A percentile compares a stretch with the other conserved stretches of the same genome.
These are phyloP conservation scores for Arctocebus calabarensis DNA, from an alignment of 2,797 vertebrate species.

Conservation along the genomic window DNA sequence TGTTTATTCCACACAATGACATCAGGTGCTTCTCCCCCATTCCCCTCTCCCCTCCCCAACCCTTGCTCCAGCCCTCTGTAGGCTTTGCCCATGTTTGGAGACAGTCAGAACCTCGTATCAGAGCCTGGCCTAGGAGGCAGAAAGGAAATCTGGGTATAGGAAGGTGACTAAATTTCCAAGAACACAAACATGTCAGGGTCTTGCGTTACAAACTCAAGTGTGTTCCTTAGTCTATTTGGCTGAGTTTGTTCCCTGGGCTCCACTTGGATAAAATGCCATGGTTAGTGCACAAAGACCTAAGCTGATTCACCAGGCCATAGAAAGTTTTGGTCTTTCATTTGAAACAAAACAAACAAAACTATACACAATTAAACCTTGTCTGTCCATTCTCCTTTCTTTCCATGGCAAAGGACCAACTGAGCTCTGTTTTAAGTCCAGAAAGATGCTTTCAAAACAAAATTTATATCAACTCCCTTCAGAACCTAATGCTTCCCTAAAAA, in stretches of 20 bases:
- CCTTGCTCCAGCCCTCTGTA: conserved; percentile 6
- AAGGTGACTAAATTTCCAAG: conserved; percentile 41
- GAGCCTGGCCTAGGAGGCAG: background rate
- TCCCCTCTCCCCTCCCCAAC: background rate
- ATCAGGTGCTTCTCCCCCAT: conserved; percentile 49
- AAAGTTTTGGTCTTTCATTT: conserved; percentile 59
- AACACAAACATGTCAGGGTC: conserved; percentile 30
- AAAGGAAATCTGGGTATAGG: conserved; percentile 11
- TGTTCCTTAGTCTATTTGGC: conserved; percentile 9
- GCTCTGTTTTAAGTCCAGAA: background rate
- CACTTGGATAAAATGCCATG: background rate
- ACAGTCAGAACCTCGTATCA: background rate
- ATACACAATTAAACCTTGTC: background rate
- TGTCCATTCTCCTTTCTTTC: background rate
- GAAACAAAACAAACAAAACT: conserved; percentile 50
- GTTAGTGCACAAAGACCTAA: conserved; percentile 34
- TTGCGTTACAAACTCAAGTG: conserved; percentile 50
- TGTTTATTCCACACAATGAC: conserved; percentile 82
- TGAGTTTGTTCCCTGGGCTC: conserved; percentile 13
- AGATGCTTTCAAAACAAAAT: conserved; percentile 63
- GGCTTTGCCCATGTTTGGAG: background rate
- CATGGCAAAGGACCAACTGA: background rate
- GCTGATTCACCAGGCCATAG: background rate
- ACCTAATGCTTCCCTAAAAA: background rate
- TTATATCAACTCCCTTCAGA: background rate